phyloP scores from a whole-genome alignment of 2,797 vertebrate genomes.

The Notoglanidium macrostoma region DNA sequence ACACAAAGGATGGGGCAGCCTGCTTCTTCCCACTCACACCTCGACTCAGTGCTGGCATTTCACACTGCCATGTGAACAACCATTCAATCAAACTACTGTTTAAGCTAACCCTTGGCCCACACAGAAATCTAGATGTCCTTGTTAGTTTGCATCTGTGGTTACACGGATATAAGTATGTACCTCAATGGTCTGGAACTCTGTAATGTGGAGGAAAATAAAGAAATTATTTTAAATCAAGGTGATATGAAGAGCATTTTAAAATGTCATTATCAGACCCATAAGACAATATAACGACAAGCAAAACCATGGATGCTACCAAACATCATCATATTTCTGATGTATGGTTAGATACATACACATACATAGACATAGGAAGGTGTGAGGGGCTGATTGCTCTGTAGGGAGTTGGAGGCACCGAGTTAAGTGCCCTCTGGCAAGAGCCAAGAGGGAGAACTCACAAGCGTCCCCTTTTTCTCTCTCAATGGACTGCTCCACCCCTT shows the following conservation, averaged over 20 bases:
- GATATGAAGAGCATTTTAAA: neutral
- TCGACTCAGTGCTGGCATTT: slow-evolving; percentile 81
- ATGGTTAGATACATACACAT: neutral
- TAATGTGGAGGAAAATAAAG: neutral
- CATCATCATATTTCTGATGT: neutral
- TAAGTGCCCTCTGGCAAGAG: slow-evolving; percentile 73
- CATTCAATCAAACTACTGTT: slow-evolving; percentile 84
- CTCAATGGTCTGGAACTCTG: neutral
- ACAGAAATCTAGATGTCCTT: slow-evolving; percentile 71
- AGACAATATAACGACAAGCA: neutral
- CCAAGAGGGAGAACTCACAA: slow-evolving; percentile 65
- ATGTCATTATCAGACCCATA: neutral
- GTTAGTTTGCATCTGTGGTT: slow-evolving; percentile 34
- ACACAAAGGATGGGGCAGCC: slow-evolving; percentile 76
- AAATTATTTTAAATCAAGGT: neutral
- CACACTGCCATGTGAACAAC: slow-evolving; percentile 80
- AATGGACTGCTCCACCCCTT: slow-evolving; percentile 74
- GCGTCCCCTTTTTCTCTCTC: slow-evolving; percentile 65
- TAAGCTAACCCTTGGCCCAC: slow-evolving; percentile 75
- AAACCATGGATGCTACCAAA: neutral
- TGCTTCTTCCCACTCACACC: slow-evolving; percentile 72
- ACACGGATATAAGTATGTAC: neutral
- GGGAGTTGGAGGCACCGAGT: slow-evolving; percentile 72
- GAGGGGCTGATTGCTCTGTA: slow-evolving; percentile 65
- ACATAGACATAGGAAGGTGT: slow-evolving; percentile 55